Base-by-base conservation (phyloP, 2,888 invertebrate genomes). In the Drosophila neutralis region DNA sequence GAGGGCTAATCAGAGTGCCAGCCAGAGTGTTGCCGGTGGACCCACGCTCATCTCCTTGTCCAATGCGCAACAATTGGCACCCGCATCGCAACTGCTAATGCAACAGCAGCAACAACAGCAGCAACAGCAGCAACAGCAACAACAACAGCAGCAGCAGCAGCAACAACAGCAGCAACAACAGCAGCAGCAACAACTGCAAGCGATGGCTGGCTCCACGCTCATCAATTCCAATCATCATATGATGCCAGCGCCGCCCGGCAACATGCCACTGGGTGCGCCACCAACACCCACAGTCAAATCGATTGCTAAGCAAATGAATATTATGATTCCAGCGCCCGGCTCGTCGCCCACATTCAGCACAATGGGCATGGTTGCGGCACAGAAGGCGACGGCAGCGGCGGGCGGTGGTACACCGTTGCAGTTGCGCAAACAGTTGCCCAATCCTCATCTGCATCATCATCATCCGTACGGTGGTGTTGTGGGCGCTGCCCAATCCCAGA, bases 341-440 rank as follows among this genome's bases (percentile, higher is more conserved):
- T 78, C 54, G 1, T 56, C 90, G 79, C 78, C 92, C 88, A 72
- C 92, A 66, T 92, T 92, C 52, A 91, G 80, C 54, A 92, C 92
- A 53, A 92, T 89, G 90, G 90, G 91, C 68, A 77, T 91, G 87
- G 91, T 79, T 27, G 91, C 91, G 21, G 89, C 90, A 6, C 90
- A 90, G 69, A 92, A 92, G 77, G 90, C 67, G 18, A 76, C 73
- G 48, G 59, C 69, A 78, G 90, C 67, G 10, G 72, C 73, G 38
- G 59, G 66, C 15, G 72, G 76, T 11, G 87, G 83, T 4, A 93
- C 93, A 3, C 93, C 93, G 15, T 84, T 93, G 68, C 92, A 92
- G 67, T 68, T 93, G 78, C 90, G 93, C 54, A 93, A 93, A 78
- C 92, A 92, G 74, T 80, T 92, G 72, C 92, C 92, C 68, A 92